Evolutionary conservation across 2,888 invertebrate species (phyloP).

Genomic region (Sicus ferrugineus): DNA sequence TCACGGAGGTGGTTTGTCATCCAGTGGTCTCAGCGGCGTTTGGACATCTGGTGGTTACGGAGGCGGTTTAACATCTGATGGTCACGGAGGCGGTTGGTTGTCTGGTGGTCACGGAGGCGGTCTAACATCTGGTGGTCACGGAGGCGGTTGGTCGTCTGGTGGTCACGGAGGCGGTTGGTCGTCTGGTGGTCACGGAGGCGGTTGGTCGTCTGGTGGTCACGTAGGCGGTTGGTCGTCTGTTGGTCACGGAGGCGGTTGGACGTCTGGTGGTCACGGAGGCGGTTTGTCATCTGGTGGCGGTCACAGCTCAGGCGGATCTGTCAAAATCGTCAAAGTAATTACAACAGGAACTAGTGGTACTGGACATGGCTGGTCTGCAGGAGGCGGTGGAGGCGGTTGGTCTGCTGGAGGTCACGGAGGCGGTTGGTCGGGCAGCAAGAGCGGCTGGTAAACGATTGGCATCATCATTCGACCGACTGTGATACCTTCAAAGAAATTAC

Average conservation of each 20-base stretch:
- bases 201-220: conserved; percentile 38
- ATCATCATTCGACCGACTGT: neutral
- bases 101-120: conserved; percentile 21
- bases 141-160: conserved; percentile 19
- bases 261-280: conserved; percentile 9
- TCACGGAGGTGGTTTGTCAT: conserved; percentile 32
- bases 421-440: conserved; percentile 45
- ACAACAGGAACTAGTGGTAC: neutral
- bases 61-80: conserved; percentile 3
- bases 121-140: conserved; percentile 9
- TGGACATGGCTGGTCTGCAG: neutral
- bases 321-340: conserved; percentile 12
- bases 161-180: conserved; percentile 31
- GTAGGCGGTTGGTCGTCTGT: conserved; percentile 24
- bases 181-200: conserved; percentile 36
- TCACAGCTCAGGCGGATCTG: conserved; percentile 5
- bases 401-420: conserved; percentile 42
- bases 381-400: conserved; percentile 39
- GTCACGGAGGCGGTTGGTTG: conserved; percentile 35
- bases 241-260: conserved; percentile 36
- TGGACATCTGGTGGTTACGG: conserved; percentile 38
- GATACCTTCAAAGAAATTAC: neutral
- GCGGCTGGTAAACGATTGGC: neutral
- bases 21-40: conserved; percentile 39
- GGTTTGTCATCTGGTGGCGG: conserved; percentile 15